phyloP scores from a whole-genome alignment of 1,140 invertebrate genomes.

The Lordiphosa mommai region DNA sequence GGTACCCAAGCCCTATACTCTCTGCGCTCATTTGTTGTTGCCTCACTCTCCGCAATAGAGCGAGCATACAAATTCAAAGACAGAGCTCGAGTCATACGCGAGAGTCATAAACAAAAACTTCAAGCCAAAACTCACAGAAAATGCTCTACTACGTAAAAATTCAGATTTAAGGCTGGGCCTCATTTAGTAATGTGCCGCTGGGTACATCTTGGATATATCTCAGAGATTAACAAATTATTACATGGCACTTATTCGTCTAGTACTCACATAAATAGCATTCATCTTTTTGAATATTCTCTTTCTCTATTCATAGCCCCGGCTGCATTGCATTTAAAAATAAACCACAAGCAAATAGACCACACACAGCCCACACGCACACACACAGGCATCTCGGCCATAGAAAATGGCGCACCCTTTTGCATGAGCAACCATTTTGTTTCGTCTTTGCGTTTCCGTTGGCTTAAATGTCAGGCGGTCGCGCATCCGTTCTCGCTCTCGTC shows the following conservation, averaged over 20 bases:
- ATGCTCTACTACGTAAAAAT: no score
- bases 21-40: no score
- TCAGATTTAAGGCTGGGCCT: no score
- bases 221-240: no score
- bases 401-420: constrained; percentile 64
- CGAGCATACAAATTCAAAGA: no score
- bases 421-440: constrained; percentile 75
- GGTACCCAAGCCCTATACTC: no score
- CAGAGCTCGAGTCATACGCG: no score
- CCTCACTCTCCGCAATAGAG: no score
- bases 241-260: constrained; percentile 7
- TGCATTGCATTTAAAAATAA: constrained; percentile 68
- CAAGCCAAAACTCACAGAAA: no score
- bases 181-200: no score
- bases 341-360: constrained; percentile 62
- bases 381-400: constrained; percentile 10
- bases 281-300: constrained; percentile 36
- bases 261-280: constrained; percentile 16
- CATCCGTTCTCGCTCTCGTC: constrained; percentile 47
- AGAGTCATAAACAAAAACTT: no score
- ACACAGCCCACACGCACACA: constrained; percentile 14
- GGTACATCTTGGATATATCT: no score
- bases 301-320: constrained; percentile 59
- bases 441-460: constrained; percentile 71
- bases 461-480: constrained; percentile 58